Evolutionary conservation across 2,888 invertebrate species (phyloP).

Genomic region (Drosophila subquinaria): DNA sequence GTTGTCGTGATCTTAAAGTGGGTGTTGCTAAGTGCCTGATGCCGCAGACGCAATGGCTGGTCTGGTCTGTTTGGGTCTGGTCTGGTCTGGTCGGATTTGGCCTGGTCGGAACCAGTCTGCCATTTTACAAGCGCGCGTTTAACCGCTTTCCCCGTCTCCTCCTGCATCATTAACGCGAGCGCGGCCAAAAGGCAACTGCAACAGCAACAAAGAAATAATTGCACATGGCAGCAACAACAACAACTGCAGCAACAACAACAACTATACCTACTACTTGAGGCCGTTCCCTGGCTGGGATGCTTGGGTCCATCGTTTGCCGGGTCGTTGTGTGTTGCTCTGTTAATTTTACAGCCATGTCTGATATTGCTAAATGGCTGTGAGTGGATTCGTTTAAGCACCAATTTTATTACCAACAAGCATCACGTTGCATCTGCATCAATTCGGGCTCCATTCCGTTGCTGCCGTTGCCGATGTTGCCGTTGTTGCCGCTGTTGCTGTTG

Average conservation of each 20-base stretch:
- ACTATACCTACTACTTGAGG: constrained; percentile 53
- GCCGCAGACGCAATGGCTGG: constrained; percentile 79
- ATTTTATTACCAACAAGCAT: constrained; percentile 83
- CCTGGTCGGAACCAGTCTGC: constrained; percentile 70
- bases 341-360: constrained; percentile 82
- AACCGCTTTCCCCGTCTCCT: constrained; percentile 45
- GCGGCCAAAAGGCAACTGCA: constrained; percentile 43
- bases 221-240: constrained; percentile 62
- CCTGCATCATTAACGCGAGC: constrained; percentile 77
- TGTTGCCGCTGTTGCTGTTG: constrained; percentile 34
- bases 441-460: constrained; percentile 45
- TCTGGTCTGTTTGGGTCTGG: constrained; percentile 33
- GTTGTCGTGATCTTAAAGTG: constrained; percentile 74
- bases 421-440: constrained; percentile 80
- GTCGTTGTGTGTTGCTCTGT: constrained; percentile 77
- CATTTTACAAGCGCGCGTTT: constrained; percentile 67
- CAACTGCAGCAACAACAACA: constrained; percentile 46
- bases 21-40: constrained; percentile 76
- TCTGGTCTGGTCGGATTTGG: constrained; percentile 3
- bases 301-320: constrained; percentile 48
- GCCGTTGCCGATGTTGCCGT: constrained; percentile 12
- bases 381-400: constrained; percentile 84
- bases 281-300: constrained; percentile 48
- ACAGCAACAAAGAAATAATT: constrained; percentile 65
- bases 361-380: constrained; percentile 84